Base-by-base conservation (phyloP, 2,113 vertebrate genomes). In the Corythaeola cristata region DNA sequence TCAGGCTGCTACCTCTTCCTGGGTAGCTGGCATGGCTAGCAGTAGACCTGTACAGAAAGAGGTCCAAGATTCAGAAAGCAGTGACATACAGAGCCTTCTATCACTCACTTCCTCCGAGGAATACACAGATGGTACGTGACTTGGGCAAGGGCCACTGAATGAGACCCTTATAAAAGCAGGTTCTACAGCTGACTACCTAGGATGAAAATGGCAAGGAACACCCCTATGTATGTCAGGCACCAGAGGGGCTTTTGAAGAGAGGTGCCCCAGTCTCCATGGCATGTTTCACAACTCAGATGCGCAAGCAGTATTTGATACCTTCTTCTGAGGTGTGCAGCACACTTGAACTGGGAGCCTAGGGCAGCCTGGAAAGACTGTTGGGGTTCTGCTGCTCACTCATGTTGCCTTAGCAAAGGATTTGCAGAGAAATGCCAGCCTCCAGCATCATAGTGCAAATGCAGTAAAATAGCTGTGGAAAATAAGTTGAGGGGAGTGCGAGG, bases 71-170 rank as follows among this genome's bases (percentile, higher is more conserved):
- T 99, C 98, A 28, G 99, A 99, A 97, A 99, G 98, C 97, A 99
- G 99, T 82, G 99, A 99, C 97, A 98, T 99, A 98, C 99, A 99
- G 97, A 99, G 99, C 97, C 98, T 99, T 97, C 98, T 99, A 89
- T 99, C 99, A 27, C 98, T 99, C 90, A 98, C 99, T 66, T 99
- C 99, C 63, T 95, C 97, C 2, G 99, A 99, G 94, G 99, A 99
- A 30, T 99, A 99, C 94, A 99, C 99, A 96, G 99, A 99, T 35
- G 99, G 99, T 99, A 98, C 49, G 98, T 97, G 67, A 28, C 82
- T 86, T 84, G 45, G 16, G 69, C 73, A 55, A 72, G 59, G 21
- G 49, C 12, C n/a, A 13, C 66, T 66, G 27, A 77, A 64, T 13
- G 28, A 76, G 53, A 73, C 49, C 15, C 16, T 41, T 62, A 3